phyloP scores from a whole-genome alignment of 64 coral and sea anemone genomes.

The Dendrophyllia cribrosa region DNA sequence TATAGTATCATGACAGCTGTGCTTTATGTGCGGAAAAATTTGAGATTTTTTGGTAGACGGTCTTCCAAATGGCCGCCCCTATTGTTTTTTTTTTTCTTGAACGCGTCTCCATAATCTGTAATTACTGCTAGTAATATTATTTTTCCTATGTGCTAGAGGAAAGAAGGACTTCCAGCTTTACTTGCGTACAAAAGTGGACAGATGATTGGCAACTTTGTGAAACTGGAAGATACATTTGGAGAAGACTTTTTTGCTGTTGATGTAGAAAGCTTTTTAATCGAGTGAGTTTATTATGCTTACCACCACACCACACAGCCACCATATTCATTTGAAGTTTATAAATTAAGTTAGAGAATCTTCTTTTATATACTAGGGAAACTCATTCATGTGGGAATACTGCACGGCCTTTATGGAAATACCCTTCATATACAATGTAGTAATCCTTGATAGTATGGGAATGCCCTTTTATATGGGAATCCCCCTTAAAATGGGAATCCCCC shows the following conservation, averaged over 20 bases:
- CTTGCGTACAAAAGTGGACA: slow-evolving; percentile 90
- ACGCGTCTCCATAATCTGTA: too few relatives aligned
- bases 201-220: slow-evolving; percentile 93
- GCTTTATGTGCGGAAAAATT: too few relatives aligned
- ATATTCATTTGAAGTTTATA: too few relatives aligned
- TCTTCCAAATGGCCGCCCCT: too few relatives aligned
- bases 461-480: neutral
- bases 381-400: neutral
- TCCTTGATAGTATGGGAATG: neutral
- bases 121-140: too few relatives aligned
- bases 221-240: slow-evolving; percentile 78
- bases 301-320: neutral
- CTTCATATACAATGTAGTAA: neutral
- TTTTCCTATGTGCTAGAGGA: slow-evolving; percentile 38
- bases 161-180: slow-evolving; percentile 89
- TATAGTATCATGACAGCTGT: too few relatives aligned
- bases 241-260: slow-evolving; percentile 90
- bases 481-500: neutral
- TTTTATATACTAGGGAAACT: too few relatives aligned
- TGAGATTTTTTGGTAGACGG: too few relatives aligned
- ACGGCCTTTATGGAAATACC: neutral
- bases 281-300: slow-evolving; percentile 62
- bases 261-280: slow-evolving; percentile 91
- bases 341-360: too few relatives aligned
- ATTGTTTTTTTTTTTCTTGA: too few relatives aligned